Conservation (phyloP, 2,797 vertebrate genomes). For the Remorina albescens region DNA sequence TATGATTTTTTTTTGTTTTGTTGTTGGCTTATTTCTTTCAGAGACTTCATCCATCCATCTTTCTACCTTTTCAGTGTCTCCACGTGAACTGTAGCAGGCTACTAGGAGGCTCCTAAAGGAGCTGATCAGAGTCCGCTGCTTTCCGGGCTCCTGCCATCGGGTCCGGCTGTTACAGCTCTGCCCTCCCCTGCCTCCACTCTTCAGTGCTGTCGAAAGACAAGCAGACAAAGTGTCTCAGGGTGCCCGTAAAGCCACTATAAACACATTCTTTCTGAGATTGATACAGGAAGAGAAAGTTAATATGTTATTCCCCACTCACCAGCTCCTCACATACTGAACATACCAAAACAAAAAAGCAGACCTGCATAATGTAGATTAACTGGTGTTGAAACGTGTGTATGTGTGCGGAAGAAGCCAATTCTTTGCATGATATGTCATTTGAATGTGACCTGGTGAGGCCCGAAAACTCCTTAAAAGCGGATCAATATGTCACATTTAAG, state of each 20-base stretch:
- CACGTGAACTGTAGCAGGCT: conserved; percentile 79
- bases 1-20: background rate
- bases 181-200: conserved; percentile 40
- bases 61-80: conserved; percentile 82
- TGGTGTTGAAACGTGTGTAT: conserved; percentile 15
- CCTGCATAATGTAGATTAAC: conserved; percentile 44
- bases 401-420: background rate
- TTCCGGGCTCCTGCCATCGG: conserved; percentile 80
- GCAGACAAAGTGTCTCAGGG: conserved; percentile 57
- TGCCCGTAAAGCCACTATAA: conserved; percentile 76
- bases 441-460: background rate
- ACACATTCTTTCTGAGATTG: conserved; percentile 65
- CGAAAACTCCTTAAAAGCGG: conserved; percentile 30
- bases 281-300: conserved; percentile 59
- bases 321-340: conserved; percentile 62
- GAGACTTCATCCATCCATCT: background rate
- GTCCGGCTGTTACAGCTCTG: conserved; percentile 66
- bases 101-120: conserved; percentile 75
- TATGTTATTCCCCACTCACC: conserved; percentile 48
- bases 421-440: background rate
- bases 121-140: conserved; percentile 64
- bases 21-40: background rate
- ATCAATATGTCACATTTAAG: conserved; percentile 13
- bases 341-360: conserved; percentile 50
- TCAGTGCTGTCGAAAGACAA: conserved; percentile 66